Conservation (phyloP, 1,140 invertebrate genomes). For the Apis laboriosa region DNA sequence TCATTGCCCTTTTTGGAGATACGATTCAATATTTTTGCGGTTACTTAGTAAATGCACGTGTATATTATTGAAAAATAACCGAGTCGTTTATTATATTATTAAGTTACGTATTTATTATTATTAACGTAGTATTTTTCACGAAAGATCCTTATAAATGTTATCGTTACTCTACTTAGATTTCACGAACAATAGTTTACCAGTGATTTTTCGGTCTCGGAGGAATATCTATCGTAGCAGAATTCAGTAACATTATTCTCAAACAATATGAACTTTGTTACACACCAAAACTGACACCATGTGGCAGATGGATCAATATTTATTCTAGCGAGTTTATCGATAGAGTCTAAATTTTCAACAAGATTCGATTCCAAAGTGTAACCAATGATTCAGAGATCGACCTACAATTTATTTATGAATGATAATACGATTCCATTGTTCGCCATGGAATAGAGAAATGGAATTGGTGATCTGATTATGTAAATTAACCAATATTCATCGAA, state of each 20-base stretch:
- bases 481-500: slow-evolving; percentile 2
- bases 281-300: neutral
- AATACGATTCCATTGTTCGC: slow-evolving; percentile 14
- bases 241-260: neutral
- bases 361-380: neutral
- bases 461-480: slow-evolving; percentile 34
- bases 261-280: neutral
- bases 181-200: no score
- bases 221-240: neutral
- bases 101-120: no score
- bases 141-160: no score
- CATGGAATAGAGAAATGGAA: neutral
- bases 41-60: no score
- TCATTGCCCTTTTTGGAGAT: no score
- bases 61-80: no score
- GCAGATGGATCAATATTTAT: slow-evolving; percentile 44
- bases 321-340: slow-evolving; percentile 31
- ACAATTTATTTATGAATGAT: slow-evolving; percentile 33
- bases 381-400: neutral
- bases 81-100: no score
- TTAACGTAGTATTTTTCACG: no score
- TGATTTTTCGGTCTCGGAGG: no score
- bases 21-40: no score
- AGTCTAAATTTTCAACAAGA: neutral
- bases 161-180: no score